Evolutionary conservation across 1,140 invertebrate genomes (phyloP).

Genomic region (Euborellia annulipes): DNA sequence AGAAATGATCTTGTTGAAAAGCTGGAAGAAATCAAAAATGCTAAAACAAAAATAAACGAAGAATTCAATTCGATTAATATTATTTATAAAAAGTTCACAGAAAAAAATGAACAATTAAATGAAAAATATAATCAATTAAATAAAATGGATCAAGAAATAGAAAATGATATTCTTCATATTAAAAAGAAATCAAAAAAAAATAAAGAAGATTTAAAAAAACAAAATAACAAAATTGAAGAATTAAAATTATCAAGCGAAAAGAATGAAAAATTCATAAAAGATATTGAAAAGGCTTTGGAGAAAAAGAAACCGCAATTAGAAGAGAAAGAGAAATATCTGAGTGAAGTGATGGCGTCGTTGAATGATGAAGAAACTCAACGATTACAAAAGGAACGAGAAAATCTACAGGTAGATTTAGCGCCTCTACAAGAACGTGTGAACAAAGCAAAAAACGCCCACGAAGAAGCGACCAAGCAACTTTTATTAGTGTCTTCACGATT

Average conservation of each 20-base stretch:
- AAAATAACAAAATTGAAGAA: constrained; percentile 32
- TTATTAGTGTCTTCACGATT: constrained; percentile 2
- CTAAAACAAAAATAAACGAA: constrained; percentile 13
- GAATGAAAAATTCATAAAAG: constrained; percentile 31
- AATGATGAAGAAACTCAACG: no score
- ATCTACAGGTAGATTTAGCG: constrained; percentile 7
- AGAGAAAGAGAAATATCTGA: constrained; percentile 35
- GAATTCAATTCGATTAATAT: background rate
- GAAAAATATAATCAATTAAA: constrained; percentile 16
- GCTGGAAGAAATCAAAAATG: constrained; percentile 19
- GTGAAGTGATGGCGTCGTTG: constrained; percentile 34
- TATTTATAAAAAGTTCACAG: constrained; percentile 6
- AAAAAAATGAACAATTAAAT: constrained; percentile 12
- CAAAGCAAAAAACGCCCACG: no score
- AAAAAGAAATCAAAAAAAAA: constrained; percentile 33
- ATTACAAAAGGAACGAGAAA: constrained; percentile 8
- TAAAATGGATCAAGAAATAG: constrained; percentile 14
- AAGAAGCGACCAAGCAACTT: no score
- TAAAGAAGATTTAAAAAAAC: constrained; percentile 27
- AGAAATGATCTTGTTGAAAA: constrained; percentile 15
- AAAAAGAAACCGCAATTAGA: constrained; percentile 24
- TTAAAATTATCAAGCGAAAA: constrained; percentile 36
- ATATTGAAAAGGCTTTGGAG: constrained; percentile 30
- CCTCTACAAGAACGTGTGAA: no score
- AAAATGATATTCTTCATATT: constrained; percentile 23